Evolutionary conservation across 2,113 vertebrate species (phyloP), one percentile per base, ranked within the genome.

Genomic region (Brachypteracias leptosomus): DNA sequence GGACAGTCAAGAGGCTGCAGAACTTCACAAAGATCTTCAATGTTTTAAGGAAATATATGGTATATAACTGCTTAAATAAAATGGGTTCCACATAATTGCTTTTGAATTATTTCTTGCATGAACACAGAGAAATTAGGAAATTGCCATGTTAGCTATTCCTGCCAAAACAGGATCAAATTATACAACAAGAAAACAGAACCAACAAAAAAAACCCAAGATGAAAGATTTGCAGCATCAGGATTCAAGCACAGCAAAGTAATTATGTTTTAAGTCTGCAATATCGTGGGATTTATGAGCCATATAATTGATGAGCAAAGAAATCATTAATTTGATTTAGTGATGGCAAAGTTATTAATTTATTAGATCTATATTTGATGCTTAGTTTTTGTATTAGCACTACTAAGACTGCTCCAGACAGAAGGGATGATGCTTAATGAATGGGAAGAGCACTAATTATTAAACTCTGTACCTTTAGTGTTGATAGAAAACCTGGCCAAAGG

Each of bases 401-500:
- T 88, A 79, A 85, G 85, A 96, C 81, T 97, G 78, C 86, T 97
- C 85, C 93, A 98, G 87, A 97, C 90, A 97, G 75, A 96, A 92
- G 38, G 36, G 89, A 96, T 89, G 66, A 92, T 55, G 63, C 59
- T 57, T 84, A 93, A 85, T 88, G 83, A 94, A 94, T 85, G 83
- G 86, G 96, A 93, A 96, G 66, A 72, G 81, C 86, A 93, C 94
- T 80, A 77, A 85, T 96, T 93, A 96, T 94, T 94, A 96, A 88
- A 86, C 92, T 85, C 85, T 38, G 20, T 67, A 58, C 87, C 87
- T 93, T 91, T 79, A 96, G 35, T 96, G 83, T 67, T 95, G 90
- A 96, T 95, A 83, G 75, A 92, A 97, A 95, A 95, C 85, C 78
- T 18, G 70, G 93, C 71, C 94, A 90, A 86, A 96, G 80, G 78